Evolutionary conservation across 1,140 invertebrate species (phyloP).

Genomic region (Acromyrmex charruanus): DNA sequence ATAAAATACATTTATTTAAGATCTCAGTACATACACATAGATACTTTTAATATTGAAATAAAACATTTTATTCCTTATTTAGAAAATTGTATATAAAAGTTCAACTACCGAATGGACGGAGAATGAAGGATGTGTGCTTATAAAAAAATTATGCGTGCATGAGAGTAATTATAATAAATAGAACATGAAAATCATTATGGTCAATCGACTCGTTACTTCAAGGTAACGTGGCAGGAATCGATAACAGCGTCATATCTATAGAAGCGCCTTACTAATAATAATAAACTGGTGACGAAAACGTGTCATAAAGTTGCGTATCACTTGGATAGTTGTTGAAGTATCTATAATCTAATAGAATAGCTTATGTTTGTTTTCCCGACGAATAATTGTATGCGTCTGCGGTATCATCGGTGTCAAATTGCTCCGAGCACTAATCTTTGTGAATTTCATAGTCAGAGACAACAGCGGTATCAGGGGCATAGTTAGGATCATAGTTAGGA

Average conservation of each 20-base stretch:
- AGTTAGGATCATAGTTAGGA: too few relatives aligned
- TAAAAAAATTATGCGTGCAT: slow-evolving; percentile 4
- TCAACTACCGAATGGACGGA: neutral
- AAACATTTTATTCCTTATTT: slow-evolving; percentile 27
- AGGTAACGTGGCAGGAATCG: slow-evolving; percentile 2
- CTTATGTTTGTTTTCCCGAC: neutral
- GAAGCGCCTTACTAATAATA: slow-evolving; percentile 27
- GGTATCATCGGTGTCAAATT: neutral
- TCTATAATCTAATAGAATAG: neutral
- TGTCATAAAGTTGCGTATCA: neutral
- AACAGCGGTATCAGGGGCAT: too few relatives aligned
- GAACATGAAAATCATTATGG: slow-evolving; percentile 21
- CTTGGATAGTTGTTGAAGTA: neutral
- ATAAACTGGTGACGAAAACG: slow-evolving; percentile 23
- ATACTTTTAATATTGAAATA: neutral
- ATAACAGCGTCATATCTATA: slow-evolving; percentile 29
- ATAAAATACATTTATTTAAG: slow-evolving; percentile 18
- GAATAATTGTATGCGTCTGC: neutral
- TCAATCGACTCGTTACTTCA: slow-evolving; percentile 56
- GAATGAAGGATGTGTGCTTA: neutral
- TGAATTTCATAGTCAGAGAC: too few relatives aligned
- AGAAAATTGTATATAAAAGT: slow-evolving; percentile 11
- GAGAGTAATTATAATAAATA: slow-evolving; percentile 55
- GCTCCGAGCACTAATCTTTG: too few relatives aligned
- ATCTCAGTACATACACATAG: neutral